Evolutionary conservation across 2,888 invertebrate genomes (phyloP).

Genomic region (Lepas anatifera): DNA sequence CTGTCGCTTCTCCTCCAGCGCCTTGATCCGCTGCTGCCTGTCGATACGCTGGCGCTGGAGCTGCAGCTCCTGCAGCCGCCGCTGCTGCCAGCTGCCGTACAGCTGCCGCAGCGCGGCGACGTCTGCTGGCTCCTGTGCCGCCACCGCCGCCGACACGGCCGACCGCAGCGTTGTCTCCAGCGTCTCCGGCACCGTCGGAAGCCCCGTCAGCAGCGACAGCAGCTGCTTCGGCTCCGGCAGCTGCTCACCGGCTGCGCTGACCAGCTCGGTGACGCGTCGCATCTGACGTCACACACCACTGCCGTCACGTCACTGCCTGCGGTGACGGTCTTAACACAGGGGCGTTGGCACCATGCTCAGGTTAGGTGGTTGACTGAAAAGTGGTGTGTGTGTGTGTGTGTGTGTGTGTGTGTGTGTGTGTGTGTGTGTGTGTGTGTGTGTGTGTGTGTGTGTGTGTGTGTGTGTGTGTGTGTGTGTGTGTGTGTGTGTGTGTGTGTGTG

Average conservation of each 20-base stretch:
- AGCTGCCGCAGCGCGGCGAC: constrained; percentile 47
- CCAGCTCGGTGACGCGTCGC: constrained; percentile 21
- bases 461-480: too few species aligned
- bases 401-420: too few species aligned
- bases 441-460: too few species aligned
- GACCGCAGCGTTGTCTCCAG: not conserved
- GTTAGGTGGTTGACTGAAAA: too few species aligned
- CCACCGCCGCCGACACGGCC: constrained; percentile 28
- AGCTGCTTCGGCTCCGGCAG: not conserved
- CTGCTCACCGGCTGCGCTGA: constrained; percentile 26
- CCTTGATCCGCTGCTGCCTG: constrained; percentile 38
- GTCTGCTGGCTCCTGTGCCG: constrained; percentile 39
- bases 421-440: too few species aligned
- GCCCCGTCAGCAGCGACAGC: not conserved
- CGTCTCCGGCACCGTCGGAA: not conserved
- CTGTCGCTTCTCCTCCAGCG: constrained; percentile 47
- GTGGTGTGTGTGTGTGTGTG: too few species aligned
- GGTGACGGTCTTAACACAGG: not conserved
- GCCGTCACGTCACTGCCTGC: too few species aligned
- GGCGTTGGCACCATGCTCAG: not conserved
- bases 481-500: too few species aligned
- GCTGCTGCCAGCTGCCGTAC: constrained; percentile 47
- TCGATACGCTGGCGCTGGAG: constrained; percentile 45
- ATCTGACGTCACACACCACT: not conserved
- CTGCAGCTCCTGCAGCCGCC: constrained; percentile 45